Evolutionary conservation across 2,797 vertebrate species (phyloP).

Genomic region (Halcyon leucocephala): DNA sequence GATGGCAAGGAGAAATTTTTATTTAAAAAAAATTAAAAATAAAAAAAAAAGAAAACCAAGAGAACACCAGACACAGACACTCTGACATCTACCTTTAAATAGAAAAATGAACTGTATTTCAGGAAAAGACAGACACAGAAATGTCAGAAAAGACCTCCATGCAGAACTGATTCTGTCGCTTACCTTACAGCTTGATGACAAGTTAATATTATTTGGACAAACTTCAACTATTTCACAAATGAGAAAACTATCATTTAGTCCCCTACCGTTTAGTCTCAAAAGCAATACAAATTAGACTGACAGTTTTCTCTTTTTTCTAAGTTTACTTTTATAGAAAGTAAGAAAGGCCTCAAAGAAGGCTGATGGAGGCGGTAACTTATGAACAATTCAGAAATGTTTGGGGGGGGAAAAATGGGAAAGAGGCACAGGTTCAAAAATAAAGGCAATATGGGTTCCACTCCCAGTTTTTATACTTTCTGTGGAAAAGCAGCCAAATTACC

Average conservation of each 20-base stretch:
- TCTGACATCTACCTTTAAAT: neutral
- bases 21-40: neutral
- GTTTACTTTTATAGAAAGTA: neutral
- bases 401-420: neutral
- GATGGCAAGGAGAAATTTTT: neutral
- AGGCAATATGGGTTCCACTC: neutral
- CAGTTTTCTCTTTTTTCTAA: neutral
- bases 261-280: neutral
- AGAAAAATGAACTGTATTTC: neutral
- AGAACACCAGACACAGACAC: neutral
- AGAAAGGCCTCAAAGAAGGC: neutral
- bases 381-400: neutral
- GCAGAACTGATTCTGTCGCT: neutral
- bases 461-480: neutral
- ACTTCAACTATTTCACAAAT: neutral
- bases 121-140: neutral
- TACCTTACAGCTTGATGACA: neutral
- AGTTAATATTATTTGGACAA: neutral
- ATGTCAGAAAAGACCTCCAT: neutral
- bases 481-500: neutral
- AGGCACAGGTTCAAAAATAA: neutral
- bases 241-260: neutral
- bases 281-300: neutral
- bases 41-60: neutral
- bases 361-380: neutral